These are phyloP conservation scores for Entomobrya multifasciata DNA, from an alignment of 2,888 invertebrate species.

Conservation along the genomic window DNA sequence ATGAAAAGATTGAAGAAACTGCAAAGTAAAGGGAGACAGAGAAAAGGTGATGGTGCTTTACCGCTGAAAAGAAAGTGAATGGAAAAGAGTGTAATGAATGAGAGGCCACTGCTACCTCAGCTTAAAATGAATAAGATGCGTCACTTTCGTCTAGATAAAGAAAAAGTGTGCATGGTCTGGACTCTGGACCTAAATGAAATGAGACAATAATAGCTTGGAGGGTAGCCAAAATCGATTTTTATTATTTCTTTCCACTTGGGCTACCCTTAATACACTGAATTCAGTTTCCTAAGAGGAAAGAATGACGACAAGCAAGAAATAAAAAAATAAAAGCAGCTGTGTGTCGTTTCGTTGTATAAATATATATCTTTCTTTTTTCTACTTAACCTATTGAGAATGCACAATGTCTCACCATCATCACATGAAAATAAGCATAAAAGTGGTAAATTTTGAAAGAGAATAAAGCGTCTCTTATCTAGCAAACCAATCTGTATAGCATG, in stretches of 20 bases:
- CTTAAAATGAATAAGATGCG: conserved; percentile 21
- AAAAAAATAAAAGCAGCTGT: conserved; percentile 39
- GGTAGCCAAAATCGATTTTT: conserved; percentile 71
- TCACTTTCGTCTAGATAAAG: conserved; percentile 1
- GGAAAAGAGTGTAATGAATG: conserved; percentile 37
- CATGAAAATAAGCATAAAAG: conserved; percentile 20
- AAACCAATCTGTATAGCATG: background rate
- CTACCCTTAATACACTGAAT: conserved; percentile 50
- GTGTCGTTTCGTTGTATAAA: conserved; percentile 47
- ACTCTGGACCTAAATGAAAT: conserved; percentile 57
- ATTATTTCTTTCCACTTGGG: conserved; percentile 64
- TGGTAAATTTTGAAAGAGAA: background rate
- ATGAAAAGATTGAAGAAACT: background rate
- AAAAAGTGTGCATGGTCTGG: conserved; percentile 36
- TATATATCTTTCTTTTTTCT: conserved; percentile 1
- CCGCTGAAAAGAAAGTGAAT: conserved; percentile 8
- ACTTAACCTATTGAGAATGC: background rate
- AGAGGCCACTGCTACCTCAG: background rate
- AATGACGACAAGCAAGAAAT: conserved; percentile 19
- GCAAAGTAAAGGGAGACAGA: background rate
- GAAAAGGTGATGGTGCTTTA: conserved; percentile 11
- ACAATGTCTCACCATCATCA: background rate
- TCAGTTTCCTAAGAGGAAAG: conserved; percentile 27
- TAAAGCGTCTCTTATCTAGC: conserved; percentile 1
- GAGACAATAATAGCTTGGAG: conserved; percentile 71